Evolutionary conservation across 64 coral and sea anemone species (phyloP), one percentile per base, ranked within the genome.

Genomic region (Orbicella faveolata): DNA sequence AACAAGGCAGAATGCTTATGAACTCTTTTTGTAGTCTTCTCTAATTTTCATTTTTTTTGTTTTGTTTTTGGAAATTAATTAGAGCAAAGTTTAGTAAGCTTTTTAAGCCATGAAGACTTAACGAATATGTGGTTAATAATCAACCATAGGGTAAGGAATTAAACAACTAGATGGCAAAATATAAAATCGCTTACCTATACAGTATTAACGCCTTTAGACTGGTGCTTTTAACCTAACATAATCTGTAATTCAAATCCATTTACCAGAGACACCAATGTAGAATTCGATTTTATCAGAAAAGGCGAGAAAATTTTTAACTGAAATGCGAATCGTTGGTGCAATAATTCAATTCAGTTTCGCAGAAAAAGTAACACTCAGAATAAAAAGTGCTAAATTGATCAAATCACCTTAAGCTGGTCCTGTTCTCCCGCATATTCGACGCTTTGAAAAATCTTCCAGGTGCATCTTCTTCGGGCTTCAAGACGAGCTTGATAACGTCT

Each of bases 361-460:
- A 48, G 44, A 48, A 48, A 48, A 48, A 3, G 2, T 48, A 48
- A 48, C 44, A 6, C 44, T 48, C 44, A 6, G 44, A 59, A 55
- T 12, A 79, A 79, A 26, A 61, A 34, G 33, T 10, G 33, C 51
- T 87, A 59, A 59, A 59, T 59, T 59, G 55, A 6, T 15, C 55
- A 59, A 59, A 16, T n/a, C 25, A 99, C 97, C 97, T 99, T 99
- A 0, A 99, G 68, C 37, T 99, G 97, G 88, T 99, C 97, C 62
- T 93, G 94, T 81, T 99, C 97, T 18, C 97, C 97, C 0, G 97
- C 87, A 75, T 99, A 99, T 62, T 99, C 97, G 3, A 99, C 90
- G 36, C 91, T 95, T 86, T 99, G 97, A 75, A 99, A 99, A 23
- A 99, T 99, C 53, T 96, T 99, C 97, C 97, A 99, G 17, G 97